Conservation (phyloP, 2,797 vertebrate species). For the Furcifer pardalis region DNA sequence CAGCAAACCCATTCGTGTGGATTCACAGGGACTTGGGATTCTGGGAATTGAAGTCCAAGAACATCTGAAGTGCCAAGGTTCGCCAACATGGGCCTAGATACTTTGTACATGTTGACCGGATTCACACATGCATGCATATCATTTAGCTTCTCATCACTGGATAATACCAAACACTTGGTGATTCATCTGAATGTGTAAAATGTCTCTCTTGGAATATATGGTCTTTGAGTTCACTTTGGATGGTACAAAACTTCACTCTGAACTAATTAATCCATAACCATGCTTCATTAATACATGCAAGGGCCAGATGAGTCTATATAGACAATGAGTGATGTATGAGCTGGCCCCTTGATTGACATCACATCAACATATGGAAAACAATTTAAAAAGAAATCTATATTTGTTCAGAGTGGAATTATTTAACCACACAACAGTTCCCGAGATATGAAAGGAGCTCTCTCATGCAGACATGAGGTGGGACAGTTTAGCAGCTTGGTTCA, state of each 20-base stretch:
- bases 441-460: neutral
- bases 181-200: neutral
- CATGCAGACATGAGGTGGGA: neutral
- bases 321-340: neutral
- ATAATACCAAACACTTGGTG: neutral
- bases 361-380: neutral
- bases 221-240: neutral
- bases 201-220: neutral
- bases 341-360: neutral
- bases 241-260: neutral
- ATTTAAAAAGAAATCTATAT: neutral
- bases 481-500: neutral
- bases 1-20: no score
- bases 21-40: no score
- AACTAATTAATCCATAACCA: neutral
- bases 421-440: neutral
- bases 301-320: neutral
- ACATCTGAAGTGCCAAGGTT: no score
- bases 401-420: neutral
- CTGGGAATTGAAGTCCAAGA: no score
- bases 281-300: slow-evolving; percentile 20
- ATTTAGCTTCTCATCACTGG: neutral
- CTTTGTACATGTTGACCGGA: neutral
- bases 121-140: slow-evolving; percentile 12
- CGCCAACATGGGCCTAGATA: no score